phyloP scores from a whole-genome alignment of 2,888 invertebrate genomes.

The Sphaeridia pumilis region DNA sequence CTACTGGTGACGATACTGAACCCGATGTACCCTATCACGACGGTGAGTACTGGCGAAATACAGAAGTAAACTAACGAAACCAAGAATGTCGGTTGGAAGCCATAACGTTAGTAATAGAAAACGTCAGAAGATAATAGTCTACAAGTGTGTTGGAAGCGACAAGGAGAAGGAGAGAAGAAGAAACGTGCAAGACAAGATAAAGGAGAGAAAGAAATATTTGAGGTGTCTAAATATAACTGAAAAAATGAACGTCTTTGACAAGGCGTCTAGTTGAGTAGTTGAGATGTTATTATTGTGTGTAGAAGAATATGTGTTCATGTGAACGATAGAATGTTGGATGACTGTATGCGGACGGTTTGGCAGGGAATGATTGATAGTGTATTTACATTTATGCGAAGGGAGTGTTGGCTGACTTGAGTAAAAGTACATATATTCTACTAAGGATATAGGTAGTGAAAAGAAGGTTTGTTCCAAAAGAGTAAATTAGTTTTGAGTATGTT shows the following conservation, averaged over 20 bases:
- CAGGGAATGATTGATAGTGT: conserved; percentile 23
- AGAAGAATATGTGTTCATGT: no score
- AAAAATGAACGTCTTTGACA: neutral
- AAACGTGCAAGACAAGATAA: no score
- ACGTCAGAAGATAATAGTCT: neutral
- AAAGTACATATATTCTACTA: no score
- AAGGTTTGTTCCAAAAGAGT: neutral
- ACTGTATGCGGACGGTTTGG: neutral
- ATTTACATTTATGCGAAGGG: conserved; percentile 15
- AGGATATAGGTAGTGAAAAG: neutral
- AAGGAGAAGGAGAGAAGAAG: no score
- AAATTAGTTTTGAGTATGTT: neutral
- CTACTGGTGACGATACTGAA: conserved; percentile 90
- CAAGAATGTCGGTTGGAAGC: neutral
- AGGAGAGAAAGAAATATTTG: no score
- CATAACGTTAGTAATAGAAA: neutral
- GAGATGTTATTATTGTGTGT: no score
- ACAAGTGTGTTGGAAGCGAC: no score
- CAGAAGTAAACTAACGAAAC: no score
- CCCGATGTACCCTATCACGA: conserved; percentile 97
- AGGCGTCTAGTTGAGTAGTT: no score
- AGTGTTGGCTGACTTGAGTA: neutral
- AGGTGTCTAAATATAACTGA: neutral
- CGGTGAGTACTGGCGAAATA: no score
- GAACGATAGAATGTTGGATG: no score